Evolutionary conservation across 2,113 vertebrate species (phyloP).

Genomic region (Tetrao urogallus): DNA sequence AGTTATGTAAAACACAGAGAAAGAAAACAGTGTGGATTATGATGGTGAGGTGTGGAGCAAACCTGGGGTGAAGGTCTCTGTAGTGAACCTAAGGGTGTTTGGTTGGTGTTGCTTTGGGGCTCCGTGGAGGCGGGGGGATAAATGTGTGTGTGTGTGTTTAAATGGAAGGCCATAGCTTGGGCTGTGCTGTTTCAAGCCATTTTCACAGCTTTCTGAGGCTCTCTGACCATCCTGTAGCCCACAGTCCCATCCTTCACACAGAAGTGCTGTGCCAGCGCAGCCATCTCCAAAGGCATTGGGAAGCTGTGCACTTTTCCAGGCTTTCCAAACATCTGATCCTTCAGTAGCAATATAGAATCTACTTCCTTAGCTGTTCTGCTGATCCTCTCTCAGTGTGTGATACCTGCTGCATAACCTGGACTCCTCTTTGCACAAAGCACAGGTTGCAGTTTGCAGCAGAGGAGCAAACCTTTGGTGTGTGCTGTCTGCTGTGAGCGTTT

Average conservation of each 20-base stretch:
- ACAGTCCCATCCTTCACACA: rapidly evolving
- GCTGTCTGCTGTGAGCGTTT: neutral
- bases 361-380: neutral
- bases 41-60: rapidly evolving
- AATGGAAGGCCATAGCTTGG: rapidly evolving
- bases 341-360: neutral
- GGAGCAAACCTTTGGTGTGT: neutral
- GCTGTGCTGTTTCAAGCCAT: neutral
- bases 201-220: neutral
- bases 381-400: neutral
- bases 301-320: neutral
- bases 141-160: rapidly evolving
- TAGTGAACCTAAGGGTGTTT: rapidly evolving
- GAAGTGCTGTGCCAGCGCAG: rapidly evolving
- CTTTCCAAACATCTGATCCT: neutral
- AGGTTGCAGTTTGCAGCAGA: neutral
- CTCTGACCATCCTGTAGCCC: too few species aligned
- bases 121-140: rapidly evolving
- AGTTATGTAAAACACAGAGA: rapidly evolving
- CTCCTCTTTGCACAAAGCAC: neutral
- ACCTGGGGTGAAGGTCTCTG: neutral
- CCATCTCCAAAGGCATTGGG: rapidly evolving
- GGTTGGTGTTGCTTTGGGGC: rapidly evolving
- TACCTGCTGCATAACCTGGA: neutral
- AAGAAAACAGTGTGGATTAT: rapidly evolving